Evolutionary conservation across 2,113 vertebrate species (phyloP).

Genomic region (Saiga tatarica): DNA sequence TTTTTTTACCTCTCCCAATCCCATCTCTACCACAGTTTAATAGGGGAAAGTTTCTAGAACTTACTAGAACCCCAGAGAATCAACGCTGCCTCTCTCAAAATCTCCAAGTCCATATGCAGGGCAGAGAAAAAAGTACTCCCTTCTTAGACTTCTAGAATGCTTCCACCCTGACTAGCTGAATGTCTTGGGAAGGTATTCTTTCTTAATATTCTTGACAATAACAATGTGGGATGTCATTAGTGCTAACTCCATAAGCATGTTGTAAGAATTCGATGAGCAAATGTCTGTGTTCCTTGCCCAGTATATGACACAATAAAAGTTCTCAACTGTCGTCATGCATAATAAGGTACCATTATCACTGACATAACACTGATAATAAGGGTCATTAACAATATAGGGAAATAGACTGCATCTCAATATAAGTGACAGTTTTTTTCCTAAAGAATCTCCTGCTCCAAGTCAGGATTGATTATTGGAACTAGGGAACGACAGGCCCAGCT

Average conservation of each 20-base stretch:
- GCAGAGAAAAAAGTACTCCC: background rate
- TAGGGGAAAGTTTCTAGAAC: background rate
- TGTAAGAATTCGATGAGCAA: conserved; percentile 23
- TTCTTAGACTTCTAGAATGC: background rate
- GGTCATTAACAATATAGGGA: background rate
- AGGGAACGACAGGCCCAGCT: background rate
- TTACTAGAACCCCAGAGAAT: background rate
- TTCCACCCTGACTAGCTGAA: background rate
- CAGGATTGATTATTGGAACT: background rate
- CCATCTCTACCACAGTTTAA: background rate
- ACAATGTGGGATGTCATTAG: background rate
- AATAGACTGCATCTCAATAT: background rate
- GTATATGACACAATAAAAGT: background rate
- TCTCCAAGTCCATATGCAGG: background rate
- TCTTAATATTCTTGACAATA: background rate
- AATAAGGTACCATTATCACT: background rate
- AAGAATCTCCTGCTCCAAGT: background rate
- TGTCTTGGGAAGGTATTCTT: background rate
- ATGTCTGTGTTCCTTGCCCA: background rate
- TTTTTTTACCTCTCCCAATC: background rate
- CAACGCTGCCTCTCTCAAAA: background rate
- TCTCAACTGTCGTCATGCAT: background rate
- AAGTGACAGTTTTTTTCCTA: background rate
- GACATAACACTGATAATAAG: background rate
- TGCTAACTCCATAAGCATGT: background rate